Percentiles rank a stretch among this genome's conserved stretches.
These are phyloP conservation scores for Altica lythri DNA, from an alignment of 2,888 invertebrate genomes.

Conservation along the genomic window DNA sequence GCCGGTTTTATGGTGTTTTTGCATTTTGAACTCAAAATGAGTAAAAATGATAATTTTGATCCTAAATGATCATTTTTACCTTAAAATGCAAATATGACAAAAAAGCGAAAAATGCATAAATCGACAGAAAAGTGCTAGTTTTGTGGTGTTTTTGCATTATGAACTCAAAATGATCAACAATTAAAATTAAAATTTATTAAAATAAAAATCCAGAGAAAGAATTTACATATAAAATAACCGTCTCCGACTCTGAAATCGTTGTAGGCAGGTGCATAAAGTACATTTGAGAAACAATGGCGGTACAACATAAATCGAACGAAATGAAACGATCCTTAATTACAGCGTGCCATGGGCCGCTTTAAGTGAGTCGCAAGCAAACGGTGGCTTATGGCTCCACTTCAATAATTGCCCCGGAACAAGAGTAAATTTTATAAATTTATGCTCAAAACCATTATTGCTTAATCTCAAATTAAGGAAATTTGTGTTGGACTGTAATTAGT, in stretches of 20 bases:
- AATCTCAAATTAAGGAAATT: constrained; percentile 41
- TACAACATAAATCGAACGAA: constrained; percentile 53
- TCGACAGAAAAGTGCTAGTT: too few relatives aligned
- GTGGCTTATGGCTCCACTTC: constrained; percentile 36
- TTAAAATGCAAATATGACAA: too few relatives aligned
- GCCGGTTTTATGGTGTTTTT: too few relatives aligned
- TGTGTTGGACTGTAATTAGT: constrained; percentile 39
- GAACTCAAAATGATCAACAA: too few relatives aligned
- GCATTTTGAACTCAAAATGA: too few relatives aligned
- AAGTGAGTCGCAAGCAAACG: constrained; percentile 38
- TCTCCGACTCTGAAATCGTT: constrained; percentile 21
- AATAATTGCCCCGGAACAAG: constrained; percentile 45
- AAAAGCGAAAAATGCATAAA: too few relatives aligned
- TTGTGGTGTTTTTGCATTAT: too few relatives aligned
- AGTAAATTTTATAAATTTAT: constrained; percentile 50
- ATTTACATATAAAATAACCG: constrained; percentile 14
- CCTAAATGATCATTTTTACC: too few relatives aligned
- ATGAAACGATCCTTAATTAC: constrained; percentile 53
- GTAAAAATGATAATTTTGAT: too few relatives aligned
- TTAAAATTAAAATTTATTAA: too few relatives aligned
- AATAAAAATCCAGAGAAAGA: constrained; percentile 13
- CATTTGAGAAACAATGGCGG: constrained; percentile 38
- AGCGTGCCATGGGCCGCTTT: constrained; percentile 36
- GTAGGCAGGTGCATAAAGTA: constrained; percentile 38
- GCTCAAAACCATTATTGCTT: constrained; percentile 38